Evolutionary conservation across 2,888 invertebrate species (phyloP), one percentile per base, ranked within the genome.

Genomic region (Phyllotreta striolata): DNA sequence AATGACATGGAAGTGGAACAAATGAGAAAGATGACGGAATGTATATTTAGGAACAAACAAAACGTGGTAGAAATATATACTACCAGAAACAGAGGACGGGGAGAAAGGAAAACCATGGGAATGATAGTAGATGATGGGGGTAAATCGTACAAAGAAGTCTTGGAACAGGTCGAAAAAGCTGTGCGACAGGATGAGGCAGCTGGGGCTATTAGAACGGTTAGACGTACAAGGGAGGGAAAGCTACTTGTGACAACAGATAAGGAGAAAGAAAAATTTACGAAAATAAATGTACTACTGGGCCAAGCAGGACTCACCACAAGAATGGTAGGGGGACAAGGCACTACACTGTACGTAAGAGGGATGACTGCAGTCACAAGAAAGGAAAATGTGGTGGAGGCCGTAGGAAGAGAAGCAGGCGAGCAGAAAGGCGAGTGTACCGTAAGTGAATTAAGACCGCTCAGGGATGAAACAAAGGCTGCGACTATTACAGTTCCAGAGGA

Each of bases 211-310:
- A n/a, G n/a, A n/a, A n/a, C n/a, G n/a, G n/a, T n/a, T n/a, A 47
- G 49, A 7, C 38, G 51, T 6, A 57, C 62, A 5, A 63, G n/a
- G 13, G 62, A 56, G 5, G 62, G 62, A 0, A 63, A 52, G 7
- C 43, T 57, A 6, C 44, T 63, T 0, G 6, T 57, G 1, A 63
- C 62, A 6, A 35, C 46, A 24, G 52, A 57, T 8, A 56, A 43
- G n/a, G 24, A 62, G 6, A 35, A 54, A 0, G 38, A 35, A 14
- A 14, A 34, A 12, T 0, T 38, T 59, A 49, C 14, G 34, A n/a
- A 46, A 10, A 34, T 49, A 49, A 9, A 24, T 51, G 34, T 1
- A 46, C 5, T 34, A 59, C 34, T 10, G 6, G 6, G 34, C 37
- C n/a, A n/a, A 13, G 6, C 5, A 43, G n/a, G n/a, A 9, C 8